A percentile compares a stretch with the other conserved stretches of the same genome.
phyloP scores from a whole-genome alignment of 1,140 invertebrate species.

The Phocides pigmalion region DNA sequence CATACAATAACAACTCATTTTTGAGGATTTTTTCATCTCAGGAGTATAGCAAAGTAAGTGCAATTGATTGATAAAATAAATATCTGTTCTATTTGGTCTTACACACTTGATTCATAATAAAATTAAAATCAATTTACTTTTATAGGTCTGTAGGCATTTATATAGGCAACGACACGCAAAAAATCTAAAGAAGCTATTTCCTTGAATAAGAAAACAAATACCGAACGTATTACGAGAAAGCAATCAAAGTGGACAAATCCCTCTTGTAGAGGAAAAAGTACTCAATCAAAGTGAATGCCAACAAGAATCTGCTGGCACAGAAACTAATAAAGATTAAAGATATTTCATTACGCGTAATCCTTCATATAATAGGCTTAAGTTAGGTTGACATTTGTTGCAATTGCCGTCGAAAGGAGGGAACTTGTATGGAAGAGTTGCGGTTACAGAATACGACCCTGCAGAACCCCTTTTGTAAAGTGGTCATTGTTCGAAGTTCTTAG shows the following conservation, averaged over 20 bases:
- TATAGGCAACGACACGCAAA: too few species aligned
- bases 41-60: too few species aligned
- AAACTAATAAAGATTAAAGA: slow-evolving; percentile 79
- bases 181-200: not conserved
- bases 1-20: too few species aligned
- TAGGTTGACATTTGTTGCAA: slow-evolving; percentile 76
- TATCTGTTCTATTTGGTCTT: too few species aligned
- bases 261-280: slow-evolving; percentile 54
- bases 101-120: too few species aligned
- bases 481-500: slow-evolving; percentile 10
- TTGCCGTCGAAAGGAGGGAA: slow-evolving; percentile 37
- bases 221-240: slow-evolving; percentile 42
- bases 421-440: slow-evolving; percentile 43
- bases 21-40: too few species aligned
- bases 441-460: slow-evolving; percentile 37
- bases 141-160: too few species aligned
- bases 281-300: slow-evolving; percentile 53
- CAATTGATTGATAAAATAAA: too few species aligned
- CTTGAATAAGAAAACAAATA: slow-evolving; percentile 34
- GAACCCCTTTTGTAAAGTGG: slow-evolving; percentile 36
- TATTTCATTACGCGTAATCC: slow-evolving; percentile 81
- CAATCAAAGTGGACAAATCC: slow-evolving; percentile 47
- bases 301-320: slow-evolving; percentile 54
- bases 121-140: too few species aligned
- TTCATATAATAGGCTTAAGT: slow-evolving; percentile 72